Base-by-base conservation (phyloP, 2,888 invertebrate genomes). In the Sthenelais limicola region DNA sequence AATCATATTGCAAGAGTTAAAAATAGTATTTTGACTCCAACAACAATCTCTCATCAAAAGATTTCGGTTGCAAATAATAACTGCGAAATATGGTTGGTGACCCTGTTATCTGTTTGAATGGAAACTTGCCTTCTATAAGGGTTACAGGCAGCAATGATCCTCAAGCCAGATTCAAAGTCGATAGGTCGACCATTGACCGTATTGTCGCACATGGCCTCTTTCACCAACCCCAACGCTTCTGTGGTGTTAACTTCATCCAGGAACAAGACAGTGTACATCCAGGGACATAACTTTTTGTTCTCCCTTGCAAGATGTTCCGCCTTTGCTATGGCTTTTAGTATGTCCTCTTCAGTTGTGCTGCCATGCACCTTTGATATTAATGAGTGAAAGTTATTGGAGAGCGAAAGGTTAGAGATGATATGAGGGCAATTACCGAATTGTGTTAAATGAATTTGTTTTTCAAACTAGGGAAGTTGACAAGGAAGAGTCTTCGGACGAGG, bases 221-320 rank as follows among this genome's bases (percentile, higher is more conserved):
- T 86, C 62, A 86, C 84, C 26, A 85, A 75, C 48, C 85, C 85
- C 47, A 86, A 82, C 5, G 83, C 82, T 69, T 84, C 83, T 21
- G 86, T 85, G 0, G 86, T 85, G 79, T 86, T 86, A 7, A 85
- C 86, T 75, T 86, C 86, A 77, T 86, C 86, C 77, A 86, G 83
- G 78, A 85, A 85, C 73, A 85, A 73, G 0, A 85, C 82, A 18
- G 85, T 85, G 75, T 81, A 78, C 73, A 84, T 77, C 38, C 71
- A 66, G n/a, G 78, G 76, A 54, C 58, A 54, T 1, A 54, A 15
- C 21, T 33, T 4, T n/a, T 28, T 18, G 76, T 85, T 85, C 62
- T 72, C 66, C n/a, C 67, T 66, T 26, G 86, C 85, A n/a, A 78
- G 68, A 32, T 38, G 33, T 24, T 81, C 79, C 21, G 83, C 84